Conservation (phyloP, 1,140 invertebrate species). For the Hylaeus anthracinus region DNA sequence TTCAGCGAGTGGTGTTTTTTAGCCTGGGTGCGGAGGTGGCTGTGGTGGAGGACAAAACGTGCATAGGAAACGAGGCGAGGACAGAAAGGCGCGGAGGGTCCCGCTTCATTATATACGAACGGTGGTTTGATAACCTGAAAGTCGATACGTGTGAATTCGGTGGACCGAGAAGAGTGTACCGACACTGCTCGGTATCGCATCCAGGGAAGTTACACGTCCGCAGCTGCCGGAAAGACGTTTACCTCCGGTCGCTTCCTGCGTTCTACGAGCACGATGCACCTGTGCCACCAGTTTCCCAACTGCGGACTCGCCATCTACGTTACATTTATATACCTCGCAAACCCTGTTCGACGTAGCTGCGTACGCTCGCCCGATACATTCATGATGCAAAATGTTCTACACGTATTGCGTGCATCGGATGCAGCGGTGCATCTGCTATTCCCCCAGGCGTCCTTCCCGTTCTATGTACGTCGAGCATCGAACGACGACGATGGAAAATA, state of each 20-base stretch:
- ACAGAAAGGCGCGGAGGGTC: not conserved
- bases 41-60: not conserved
- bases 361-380: not conserved
- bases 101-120: slow-evolving; percentile 70
- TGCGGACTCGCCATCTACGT: slow-evolving; percentile 14
- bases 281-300: slow-evolving; percentile 28
- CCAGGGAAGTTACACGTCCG: not conserved
- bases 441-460: not conserved
- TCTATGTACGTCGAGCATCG: not conserved
- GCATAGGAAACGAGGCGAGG: slow-evolving; percentile 5
- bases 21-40: not conserved
- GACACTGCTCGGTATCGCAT: slow-evolving; percentile 12
- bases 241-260: slow-evolving; percentile 23
- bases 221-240: slow-evolving; percentile 27
- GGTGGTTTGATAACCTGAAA: slow-evolving; percentile 67
- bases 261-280: slow-evolving; percentile 24
- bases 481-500: slow-evolving; percentile 6
- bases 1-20: too few relatives aligned
- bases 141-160: slow-evolving; percentile 6
- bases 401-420: not conserved
- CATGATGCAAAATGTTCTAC: too few relatives aligned
- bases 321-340: not conserved
- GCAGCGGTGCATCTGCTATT: not conserved
- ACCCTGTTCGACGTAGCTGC: not conserved
- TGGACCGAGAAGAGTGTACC: slow-evolving; percentile 58